Evolutionary conservation across 2,113 vertebrate species (phyloP).

Genomic region (Excalfactoria chinensis): DNA sequence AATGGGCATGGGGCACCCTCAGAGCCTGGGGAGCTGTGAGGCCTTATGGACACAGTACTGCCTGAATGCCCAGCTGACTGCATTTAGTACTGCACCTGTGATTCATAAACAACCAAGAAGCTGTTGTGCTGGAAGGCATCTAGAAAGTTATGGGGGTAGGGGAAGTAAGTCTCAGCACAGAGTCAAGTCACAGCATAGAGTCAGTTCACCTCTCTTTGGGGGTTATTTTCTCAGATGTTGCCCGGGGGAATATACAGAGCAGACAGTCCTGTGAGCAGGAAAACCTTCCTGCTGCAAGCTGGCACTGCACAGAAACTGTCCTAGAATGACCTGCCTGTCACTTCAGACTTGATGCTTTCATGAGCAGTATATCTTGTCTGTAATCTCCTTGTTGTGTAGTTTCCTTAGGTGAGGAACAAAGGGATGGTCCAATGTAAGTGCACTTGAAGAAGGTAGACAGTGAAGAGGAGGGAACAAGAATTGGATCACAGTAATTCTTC

Average conservation of each 20-base stretch:
- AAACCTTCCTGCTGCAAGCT: background rate
- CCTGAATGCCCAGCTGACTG: rapidly evolving
- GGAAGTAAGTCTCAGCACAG: background rate
- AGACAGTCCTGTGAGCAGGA: background rate
- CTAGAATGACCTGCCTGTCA: background rate
- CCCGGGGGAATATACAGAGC: rapidly evolving
- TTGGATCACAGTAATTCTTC: background rate
- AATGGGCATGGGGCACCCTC: rapidly evolving
- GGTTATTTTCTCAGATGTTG: background rate
- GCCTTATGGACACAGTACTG: rapidly evolving
- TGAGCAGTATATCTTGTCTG: background rate
- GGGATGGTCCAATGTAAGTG: background rate
- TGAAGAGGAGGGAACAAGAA: background rate
- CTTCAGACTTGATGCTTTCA: background rate
- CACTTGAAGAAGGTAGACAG: background rate
- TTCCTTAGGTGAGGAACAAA: background rate
- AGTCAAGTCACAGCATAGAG: too few relatives aligned
- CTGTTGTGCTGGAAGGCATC: background rate
- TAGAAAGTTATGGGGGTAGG: background rate
- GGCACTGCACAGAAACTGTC: background rate
- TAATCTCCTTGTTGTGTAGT: background rate
- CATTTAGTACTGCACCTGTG: background rate
- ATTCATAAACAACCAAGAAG: background rate
- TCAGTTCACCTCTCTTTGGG: rapidly evolving
- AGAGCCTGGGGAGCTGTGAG: rapidly evolving